Base-by-base conservation (phyloP, 2,888 invertebrate genomes). In the Xiphydria camelus region DNA sequence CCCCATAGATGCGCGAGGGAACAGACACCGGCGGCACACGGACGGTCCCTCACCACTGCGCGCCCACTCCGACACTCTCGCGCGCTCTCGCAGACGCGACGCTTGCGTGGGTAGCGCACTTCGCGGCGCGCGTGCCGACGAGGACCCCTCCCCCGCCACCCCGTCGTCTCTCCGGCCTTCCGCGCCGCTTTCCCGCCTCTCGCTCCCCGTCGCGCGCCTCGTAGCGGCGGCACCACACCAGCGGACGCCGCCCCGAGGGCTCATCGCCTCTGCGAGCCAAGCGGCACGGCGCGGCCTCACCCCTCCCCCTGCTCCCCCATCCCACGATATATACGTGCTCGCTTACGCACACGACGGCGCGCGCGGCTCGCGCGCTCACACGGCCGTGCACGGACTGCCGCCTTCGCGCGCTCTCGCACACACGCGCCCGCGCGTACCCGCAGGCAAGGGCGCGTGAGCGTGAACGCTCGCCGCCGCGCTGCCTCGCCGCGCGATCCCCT, bases 61-160 rank as follows among this genome's bases (percentile, higher is more conserved):
- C n/a, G n/a, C n/a, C n/a, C n/a, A n/a, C n/a, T n/a, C 49, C 37
- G 54, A 51, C 54, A 52, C 53, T 57, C 38, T 40, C 37, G 39
- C 41, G 43, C 40, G 49, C 37, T 42, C 48, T 50, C 43, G 51
- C 47, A 54, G 53, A 52, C 56, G 51, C 49, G 49, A 47, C 53
- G 45, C 29, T 45, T 22, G 45, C 45, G 45, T 61, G 66, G 64
- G 59, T 64, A 64, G 65, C 61, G 61, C 66, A 61, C 61, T 68
- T 68, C 61, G 62, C 62, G 67, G 65, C 66, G 69, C 69, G 71
- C 70, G 72, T 70, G 72, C 70, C 72, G 66, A 66, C 68, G 64
- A 62, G 63, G 55, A 57, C 53, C 47, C 51, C 50, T 47, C 41
- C 49, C 46, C 46, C 29, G 38, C 14, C 47, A 25, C 29, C 37